phyloP scores from a whole-genome alignment of 2,888 invertebrate genomes.

The Chaitophorus viminalis region DNA sequence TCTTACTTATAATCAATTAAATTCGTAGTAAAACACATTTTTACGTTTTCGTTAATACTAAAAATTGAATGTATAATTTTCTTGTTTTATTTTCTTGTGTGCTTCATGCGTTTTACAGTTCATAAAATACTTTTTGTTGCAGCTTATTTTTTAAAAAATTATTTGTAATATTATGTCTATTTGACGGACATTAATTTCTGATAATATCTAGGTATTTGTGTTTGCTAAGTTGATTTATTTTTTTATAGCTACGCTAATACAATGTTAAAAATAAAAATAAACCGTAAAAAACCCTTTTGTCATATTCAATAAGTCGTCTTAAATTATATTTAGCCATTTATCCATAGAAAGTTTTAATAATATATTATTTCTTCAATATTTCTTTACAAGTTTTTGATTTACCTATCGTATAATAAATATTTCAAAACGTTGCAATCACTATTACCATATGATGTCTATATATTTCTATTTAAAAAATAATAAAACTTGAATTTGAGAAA shows the following conservation, averaged over 20 bases:
- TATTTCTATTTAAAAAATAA: not conserved
- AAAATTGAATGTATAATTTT: not conserved
- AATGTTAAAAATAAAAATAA: too few relatives aligned
- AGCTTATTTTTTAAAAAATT: not conserved
- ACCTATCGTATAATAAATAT: not conserved
- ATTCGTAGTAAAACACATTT: too few relatives aligned
- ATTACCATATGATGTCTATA: not conserved
- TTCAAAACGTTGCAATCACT: not conserved
- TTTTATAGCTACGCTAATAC: not conserved
- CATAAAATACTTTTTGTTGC: not conserved
- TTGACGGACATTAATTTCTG: not conserved
- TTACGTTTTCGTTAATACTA: not conserved
- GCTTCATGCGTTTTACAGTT: not conserved
- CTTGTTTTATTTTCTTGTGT: not conserved
- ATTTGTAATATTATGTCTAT: not conserved
- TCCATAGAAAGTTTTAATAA: not conserved
- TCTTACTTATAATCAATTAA: too few relatives aligned
- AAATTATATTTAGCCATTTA: not conserved
- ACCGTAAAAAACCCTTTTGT: not conserved
- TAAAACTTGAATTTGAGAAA: not conserved
- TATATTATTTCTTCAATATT: not conserved
- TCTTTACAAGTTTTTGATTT: not conserved
- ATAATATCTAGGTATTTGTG: not conserved
- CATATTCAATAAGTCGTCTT: not conserved
- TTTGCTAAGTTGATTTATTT: not conserved